Evolutionary conservation across 2,888 invertebrate species (phyloP).

Genomic region (Apodemia mormo): DNA sequence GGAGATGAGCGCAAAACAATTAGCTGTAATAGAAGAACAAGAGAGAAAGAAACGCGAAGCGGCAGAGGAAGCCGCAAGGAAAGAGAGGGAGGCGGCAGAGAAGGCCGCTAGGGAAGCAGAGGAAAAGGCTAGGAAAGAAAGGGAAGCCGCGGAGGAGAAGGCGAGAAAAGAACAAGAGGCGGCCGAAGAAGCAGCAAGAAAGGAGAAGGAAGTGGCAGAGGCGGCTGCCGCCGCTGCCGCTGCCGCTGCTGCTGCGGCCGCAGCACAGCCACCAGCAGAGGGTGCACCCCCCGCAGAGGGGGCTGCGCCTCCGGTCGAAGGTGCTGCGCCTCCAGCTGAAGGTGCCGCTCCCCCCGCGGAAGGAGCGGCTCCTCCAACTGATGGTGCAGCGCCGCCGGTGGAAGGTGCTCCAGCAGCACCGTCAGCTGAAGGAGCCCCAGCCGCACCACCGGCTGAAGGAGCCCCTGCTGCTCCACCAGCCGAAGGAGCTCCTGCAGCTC

Average conservation of each 20-base stretch:
- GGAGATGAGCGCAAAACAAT: conserved; percentile 66
- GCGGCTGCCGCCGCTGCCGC: conserved; percentile 32
- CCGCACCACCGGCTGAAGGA: conserved; percentile 40
- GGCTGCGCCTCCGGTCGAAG: conserved; percentile 33
- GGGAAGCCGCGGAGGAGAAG: conserved; percentile 42
- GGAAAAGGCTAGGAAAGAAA: conserved; percentile 37
- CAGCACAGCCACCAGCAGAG: not conserved
- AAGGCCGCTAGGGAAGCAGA: conserved; percentile 22
- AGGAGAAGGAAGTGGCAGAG: conserved; percentile 27
- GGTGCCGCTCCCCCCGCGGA: conserved; percentile 38
- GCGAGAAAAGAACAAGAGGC: conserved; percentile 32
- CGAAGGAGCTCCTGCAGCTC: conserved; percentile 18
- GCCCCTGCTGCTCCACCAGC: conserved; percentile 34
- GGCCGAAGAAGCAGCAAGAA: conserved; percentile 24
- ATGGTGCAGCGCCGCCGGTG: conserved; percentile 36
- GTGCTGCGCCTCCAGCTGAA: conserved; percentile 22
- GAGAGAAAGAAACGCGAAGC: conserved; percentile 18
- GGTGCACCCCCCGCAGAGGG: conserved; percentile 29
- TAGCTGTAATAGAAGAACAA: conserved; percentile 34
- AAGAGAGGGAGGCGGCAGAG: conserved; percentile 19
- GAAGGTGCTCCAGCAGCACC: conserved; percentile 34
- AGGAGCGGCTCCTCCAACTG: conserved; percentile 41
- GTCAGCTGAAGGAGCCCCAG: conserved; percentile 51
- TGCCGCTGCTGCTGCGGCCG: not conserved
- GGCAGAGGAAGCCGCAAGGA: conserved; percentile 21